Conservation (phyloP, 2,888 invertebrate genomes). For the Eudemis profundana region DNA sequence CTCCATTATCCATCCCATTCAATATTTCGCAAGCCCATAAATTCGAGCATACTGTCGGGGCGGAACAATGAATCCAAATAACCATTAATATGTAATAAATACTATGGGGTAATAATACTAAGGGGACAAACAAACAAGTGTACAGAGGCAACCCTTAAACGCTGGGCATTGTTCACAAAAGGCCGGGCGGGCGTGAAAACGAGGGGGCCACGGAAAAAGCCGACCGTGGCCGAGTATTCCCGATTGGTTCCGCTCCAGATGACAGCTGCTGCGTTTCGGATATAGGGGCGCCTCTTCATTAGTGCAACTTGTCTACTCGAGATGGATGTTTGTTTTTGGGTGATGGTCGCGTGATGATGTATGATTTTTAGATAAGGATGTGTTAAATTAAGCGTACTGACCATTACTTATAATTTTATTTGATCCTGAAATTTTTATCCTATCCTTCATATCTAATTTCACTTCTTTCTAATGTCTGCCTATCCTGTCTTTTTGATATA, state of each 20-base stretch:
- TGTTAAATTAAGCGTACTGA: constrained; percentile 7
- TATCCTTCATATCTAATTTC: too few relatives aligned
- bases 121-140: constrained; percentile 85
- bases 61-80: constrained; percentile 84
- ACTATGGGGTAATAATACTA: constrained; percentile 81
- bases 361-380: constrained; percentile 51
- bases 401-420: neutral
- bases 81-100: constrained; percentile 86
- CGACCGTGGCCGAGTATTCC: constrained; percentile 62
- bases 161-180: constrained; percentile 66
- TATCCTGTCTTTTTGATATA: too few relatives aligned
- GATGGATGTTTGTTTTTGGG: constrained; percentile 84
- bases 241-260: constrained; percentile 83
- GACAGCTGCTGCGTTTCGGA: constrained; percentile 83
- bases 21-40: constrained; percentile 80
- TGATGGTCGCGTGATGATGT: constrained; percentile 80
- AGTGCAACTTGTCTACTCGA: constrained; percentile 82
- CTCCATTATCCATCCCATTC: constrained; percentile 66
- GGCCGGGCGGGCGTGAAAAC: constrained; percentile 53
- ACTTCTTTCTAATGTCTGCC: too few relatives aligned
- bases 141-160: constrained; percentile 75
- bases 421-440: too few relatives aligned
- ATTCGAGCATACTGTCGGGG: constrained; percentile 82
- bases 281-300: constrained; percentile 82
- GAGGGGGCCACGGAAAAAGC: constrained; percentile 46